Evolutionary conservation across 2,113 vertebrate species (phyloP).

Genomic region (Myrmecophaga tridactyla): DNA sequence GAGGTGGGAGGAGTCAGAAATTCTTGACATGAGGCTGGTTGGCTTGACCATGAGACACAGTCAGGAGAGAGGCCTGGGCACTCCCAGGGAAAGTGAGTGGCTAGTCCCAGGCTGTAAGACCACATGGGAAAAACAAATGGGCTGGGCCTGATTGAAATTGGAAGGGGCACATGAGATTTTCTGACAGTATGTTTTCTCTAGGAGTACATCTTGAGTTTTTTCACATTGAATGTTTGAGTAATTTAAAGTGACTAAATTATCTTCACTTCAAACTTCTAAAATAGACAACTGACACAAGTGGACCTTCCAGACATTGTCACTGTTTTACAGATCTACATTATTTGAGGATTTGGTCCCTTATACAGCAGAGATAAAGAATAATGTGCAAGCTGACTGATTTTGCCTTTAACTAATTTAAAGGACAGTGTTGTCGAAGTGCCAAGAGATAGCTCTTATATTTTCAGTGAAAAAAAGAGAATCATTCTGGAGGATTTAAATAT

Average conservation of each 20-base stretch:
- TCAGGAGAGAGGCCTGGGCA: neutral
- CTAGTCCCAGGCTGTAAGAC: neutral
- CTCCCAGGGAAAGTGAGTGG: neutral
- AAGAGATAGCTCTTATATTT: constrained; percentile 14
- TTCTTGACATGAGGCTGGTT: neutral
- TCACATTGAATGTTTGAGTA: neutral
- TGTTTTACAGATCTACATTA: neutral
- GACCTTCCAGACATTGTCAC: neutral
- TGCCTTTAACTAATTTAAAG: constrained; percentile 46
- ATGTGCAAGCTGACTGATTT: constrained; percentile 10
- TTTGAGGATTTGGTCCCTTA: neutral
- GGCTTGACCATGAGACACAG: neutral
- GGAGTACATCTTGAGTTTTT: neutral
- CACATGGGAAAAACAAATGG: neutral
- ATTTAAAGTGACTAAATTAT: constrained; percentile 5
- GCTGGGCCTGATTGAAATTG: neutral
- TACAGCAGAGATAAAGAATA: constrained; percentile 35
- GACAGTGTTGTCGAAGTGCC: neutral
- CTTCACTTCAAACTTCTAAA: constrained; percentile 42
- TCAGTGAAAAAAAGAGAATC: constrained; percentile 17
- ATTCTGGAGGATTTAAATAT: constrained; percentile 7
- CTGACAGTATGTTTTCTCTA: neutral
- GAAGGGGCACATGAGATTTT: neutral
- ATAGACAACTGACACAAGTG: neutral
- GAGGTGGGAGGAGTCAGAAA: neutral